Conservation (phyloP, 2,113 vertebrate species). For the Grantiella picta region DNA sequence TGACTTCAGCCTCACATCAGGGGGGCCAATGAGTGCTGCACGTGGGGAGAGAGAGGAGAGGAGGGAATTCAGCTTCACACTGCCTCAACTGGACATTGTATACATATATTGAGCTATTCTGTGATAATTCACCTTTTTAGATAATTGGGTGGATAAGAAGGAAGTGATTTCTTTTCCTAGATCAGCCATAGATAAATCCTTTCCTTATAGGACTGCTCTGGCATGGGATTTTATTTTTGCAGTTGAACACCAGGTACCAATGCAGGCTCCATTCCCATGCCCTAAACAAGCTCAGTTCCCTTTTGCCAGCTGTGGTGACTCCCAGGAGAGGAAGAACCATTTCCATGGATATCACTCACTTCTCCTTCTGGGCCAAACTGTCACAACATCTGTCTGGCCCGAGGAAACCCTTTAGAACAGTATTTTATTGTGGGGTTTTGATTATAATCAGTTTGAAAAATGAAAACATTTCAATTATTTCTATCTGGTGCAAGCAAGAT, state of each 20-base stretch:
- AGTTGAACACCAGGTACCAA: background rate
- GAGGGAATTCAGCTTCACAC: background rate
- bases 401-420: background rate
- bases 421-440: background rate
- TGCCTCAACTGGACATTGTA: background rate
- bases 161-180: background rate
- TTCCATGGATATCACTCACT: background rate
- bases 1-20: conserved; percentile 41
- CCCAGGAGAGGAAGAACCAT: background rate
- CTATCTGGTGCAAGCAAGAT: background rate
- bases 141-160: background rate
- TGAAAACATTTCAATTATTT: background rate
- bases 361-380: background rate
- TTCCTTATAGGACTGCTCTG: background rate
- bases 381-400: background rate
- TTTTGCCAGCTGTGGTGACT: background rate
- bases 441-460: background rate
- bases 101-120: no score
- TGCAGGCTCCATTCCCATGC: background rate
- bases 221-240: background rate
- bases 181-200: background rate
- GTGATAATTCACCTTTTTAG: rapidly evolving
- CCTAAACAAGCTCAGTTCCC: background rate
- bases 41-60: background rate
- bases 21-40: conserved; percentile 67